Evolutionary conservation across 2,113 vertebrate species (phyloP).

Genomic region (Syngnathus typhle): DNA sequence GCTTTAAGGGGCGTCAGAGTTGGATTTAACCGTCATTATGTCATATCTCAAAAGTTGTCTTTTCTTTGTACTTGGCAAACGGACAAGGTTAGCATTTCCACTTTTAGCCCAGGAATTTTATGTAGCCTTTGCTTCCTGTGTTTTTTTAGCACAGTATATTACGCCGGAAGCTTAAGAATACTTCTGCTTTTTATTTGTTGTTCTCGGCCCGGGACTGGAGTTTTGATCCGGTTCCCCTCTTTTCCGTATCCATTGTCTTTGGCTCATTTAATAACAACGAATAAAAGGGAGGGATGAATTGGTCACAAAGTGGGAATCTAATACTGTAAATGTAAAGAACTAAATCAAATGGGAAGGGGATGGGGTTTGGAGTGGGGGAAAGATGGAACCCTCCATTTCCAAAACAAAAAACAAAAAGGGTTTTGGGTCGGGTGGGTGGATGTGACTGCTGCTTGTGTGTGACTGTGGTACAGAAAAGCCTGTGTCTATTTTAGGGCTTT

Average conservation of each 20-base stretch:
- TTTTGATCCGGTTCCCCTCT: constrained; percentile 32
- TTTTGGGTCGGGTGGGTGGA: constrained; percentile 42
- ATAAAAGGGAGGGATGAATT: constrained; percentile 13
- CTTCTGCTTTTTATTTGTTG: constrained; percentile 21
- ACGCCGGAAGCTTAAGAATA: constrained; percentile 13
- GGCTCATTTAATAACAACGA: constrained; percentile 9
- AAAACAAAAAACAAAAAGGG: no score
- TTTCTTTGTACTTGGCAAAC: constrained; percentile 23
- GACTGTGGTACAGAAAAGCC: constrained; percentile 99
- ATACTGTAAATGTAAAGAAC: not conserved
- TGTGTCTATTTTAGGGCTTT: constrained; percentile 99
- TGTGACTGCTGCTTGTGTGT: constrained; percentile 88
- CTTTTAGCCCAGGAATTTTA: constrained; percentile 23
- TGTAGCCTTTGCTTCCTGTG: constrained; percentile 17
- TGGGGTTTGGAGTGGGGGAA: constrained; percentile 1
- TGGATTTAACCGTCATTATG: not conserved
- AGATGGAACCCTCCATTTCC: constrained; percentile 1
- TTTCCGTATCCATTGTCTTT: constrained; percentile 31
- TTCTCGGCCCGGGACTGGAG: constrained; percentile 27
- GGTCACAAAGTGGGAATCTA: constrained; percentile 4
- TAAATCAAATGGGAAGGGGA: not conserved
- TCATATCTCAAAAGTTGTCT: not conserved
- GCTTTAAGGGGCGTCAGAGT: not conserved
- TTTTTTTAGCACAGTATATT: constrained; percentile 9
- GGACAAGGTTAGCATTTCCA: constrained; percentile 83